These are phyloP conservation scores for Celastrina argiolus DNA, from an alignment of 2,888 invertebrate species.

Conservation along the genomic window DNA sequence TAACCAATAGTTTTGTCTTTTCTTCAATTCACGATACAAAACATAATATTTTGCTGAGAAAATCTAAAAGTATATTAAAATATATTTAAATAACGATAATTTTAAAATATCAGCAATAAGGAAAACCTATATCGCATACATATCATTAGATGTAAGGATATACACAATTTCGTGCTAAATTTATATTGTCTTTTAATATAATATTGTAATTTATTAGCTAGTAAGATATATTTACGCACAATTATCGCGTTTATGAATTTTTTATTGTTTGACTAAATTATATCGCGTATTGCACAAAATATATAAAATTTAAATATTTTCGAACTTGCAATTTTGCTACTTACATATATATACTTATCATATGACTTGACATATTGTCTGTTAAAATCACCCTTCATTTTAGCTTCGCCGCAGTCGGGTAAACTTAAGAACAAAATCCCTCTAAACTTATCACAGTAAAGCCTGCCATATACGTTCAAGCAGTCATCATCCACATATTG, in stretches of 20 bases:
- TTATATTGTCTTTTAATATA: constrained; percentile 30
- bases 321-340: neutral
- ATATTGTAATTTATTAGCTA: constrained; percentile 25
- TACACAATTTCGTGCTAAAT: constrained; percentile 50
- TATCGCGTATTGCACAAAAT: neutral
- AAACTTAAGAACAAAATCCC: neutral
- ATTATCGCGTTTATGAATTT: neutral
- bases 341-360: no score
- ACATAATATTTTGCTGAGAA: constrained; percentile 25
- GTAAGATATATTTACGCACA: constrained; percentile 23
- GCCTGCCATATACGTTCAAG: neutral
- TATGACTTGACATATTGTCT: no score
- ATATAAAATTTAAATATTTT: neutral
- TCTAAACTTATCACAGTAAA: neutral
- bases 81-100: constrained; percentile 26
- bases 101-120: constrained; percentile 55
- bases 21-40: constrained; percentile 37
- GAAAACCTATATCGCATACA: constrained; percentile 68
- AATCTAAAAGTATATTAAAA: constrained; percentile 26
- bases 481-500: neutral
- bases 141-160: constrained; percentile 65
- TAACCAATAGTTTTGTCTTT: neutral
- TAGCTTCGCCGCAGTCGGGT: no score
- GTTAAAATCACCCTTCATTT: no score
- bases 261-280: neutral